These are phyloP conservation scores for Hippocampus mohnikei DNA, from an alignment of 2,113 vertebrate species.

Conservation along the genomic window DNA sequence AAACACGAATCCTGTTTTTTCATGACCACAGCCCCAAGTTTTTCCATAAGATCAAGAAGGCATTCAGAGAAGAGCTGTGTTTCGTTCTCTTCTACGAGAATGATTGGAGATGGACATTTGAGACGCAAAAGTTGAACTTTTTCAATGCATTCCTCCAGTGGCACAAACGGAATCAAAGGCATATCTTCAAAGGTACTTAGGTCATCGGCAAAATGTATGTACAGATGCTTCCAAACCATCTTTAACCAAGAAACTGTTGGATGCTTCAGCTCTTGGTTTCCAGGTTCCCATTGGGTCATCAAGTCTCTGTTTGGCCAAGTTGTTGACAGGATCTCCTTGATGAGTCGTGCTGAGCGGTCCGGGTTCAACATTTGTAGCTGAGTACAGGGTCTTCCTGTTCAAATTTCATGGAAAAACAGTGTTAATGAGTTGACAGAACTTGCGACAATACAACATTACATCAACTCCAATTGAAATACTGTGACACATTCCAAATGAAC, in stretches of 20 bases:
- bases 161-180: slow-evolving; percentile 88
- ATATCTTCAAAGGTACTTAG: slow-evolving; percentile 90
- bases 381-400: slow-evolving; percentile 89
- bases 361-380: slow-evolving; percentile 89
- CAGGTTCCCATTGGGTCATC: slow-evolving; percentile 86
- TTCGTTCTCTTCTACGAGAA: slow-evolving; percentile 81
- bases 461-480: neutral
- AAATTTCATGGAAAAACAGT: slow-evolving; percentile 19
- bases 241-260: slow-evolving; percentile 87
- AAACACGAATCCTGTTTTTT: slow-evolving; percentile 85
- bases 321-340: slow-evolving; percentile 86
- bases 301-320: slow-evolving; percentile 88
- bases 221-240: slow-evolving; percentile 93
- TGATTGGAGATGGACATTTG: slow-evolving; percentile 84
- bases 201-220: slow-evolving; percentile 92
- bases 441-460: neutral
- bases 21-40: slow-evolving; percentile 87
- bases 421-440: neutral
- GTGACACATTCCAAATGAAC: neutral
- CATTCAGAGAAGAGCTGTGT: slow-evolving; percentile 75
- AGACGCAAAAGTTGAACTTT: slow-evolving; percentile 83
- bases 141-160: slow-evolving; percentile 74
- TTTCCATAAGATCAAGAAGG: slow-evolving; percentile 83
- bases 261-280: slow-evolving; percentile 81
- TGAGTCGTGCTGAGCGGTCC: slow-evolving; percentile 88